Conservation (phyloP, 2,797 vertebrate genomes). For the Poeciliopsis turneri region DNA sequence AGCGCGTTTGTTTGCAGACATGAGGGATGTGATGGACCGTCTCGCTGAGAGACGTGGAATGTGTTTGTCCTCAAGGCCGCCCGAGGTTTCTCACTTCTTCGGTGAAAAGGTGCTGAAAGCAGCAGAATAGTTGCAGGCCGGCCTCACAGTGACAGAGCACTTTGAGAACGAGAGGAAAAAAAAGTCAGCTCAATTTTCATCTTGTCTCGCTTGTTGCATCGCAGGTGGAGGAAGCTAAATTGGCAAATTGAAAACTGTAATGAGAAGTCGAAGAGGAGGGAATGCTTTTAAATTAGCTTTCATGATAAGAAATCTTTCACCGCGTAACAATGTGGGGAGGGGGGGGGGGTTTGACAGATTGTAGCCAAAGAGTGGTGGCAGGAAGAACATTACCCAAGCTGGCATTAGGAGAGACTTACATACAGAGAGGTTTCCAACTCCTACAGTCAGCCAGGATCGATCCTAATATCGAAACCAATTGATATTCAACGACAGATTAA, state of each 20-base stretch:
- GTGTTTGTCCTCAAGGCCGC: conserved; percentile 24
- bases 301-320: background rate
- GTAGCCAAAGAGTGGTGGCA: conserved; percentile 19
- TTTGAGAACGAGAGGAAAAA: background rate
- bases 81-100: conserved; percentile 8
- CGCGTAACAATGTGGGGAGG: background rate
- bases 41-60: background rate
- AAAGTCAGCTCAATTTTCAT: conserved; percentile 16
- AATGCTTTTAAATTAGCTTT: conserved; percentile 22
- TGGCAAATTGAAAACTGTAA: conserved; percentile 6
- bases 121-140: conserved; percentile 11
- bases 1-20: conserved; percentile 34
- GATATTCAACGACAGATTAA: too few relatives aligned
- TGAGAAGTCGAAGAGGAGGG: background rate
- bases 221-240: background rate
- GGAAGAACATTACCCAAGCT: conserved; percentile 14
- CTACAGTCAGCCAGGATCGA: background rate
- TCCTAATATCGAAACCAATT: too few relatives aligned
- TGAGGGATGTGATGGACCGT: conserved; percentile 13
- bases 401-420: conserved; percentile 9
- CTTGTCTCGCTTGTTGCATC: background rate
- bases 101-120: conserved; percentile 30
- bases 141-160: background rate
- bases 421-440: conserved; percentile 1
- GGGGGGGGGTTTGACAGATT: background rate